Evolutionary conservation across 2,113 vertebrate genomes (phyloP), one percentile per base, ranked within the genome.

Genomic region (Lipotes vexillifer): DNA sequence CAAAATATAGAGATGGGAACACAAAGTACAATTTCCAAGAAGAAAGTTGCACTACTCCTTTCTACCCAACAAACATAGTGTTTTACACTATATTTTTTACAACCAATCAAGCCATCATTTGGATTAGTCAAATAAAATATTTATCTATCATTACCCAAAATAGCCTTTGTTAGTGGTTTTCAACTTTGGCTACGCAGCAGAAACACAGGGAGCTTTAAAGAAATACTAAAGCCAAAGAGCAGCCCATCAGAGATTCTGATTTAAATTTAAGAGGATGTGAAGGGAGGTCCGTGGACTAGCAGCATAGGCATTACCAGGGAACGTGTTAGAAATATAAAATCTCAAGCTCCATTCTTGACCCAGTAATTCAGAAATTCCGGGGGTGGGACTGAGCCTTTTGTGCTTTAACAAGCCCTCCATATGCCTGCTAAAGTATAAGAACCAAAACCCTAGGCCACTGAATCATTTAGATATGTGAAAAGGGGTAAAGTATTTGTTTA

Each of bases 1-100:
- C 84, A 61, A 80, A 96, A 95, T 93, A 52, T 20, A 94, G 77
- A 94, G 55, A 93, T 57, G 29, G 83, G n/a, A 88, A 89, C 15
- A 92, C 41, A 61, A 78, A 86, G 33, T 93, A 44, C 55, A 87
- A 94, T 97, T 93, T 97, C 41, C 84, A 83, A 91, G 84, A 88
- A 69, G 33, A 82, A 74, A 95, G 49, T 88, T 95, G 88, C 36
- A 20, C 68, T 55, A 31, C 5, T 55, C 59, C 44, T 91, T 57
- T 27, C 46, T 46, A 36, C n/a, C 38, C 38, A 89, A 36, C 55
- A 81, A 91, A 89, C 27, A 59, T 12, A 69, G 1, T 8, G 27
- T 66, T 57, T 74, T 78, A 63, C n/a, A n/a, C n/a, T n/a, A n/a
- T n/a, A n/a, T n/a, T n/a, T 6, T 68, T 74, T n/a, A 25, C 8